Percentiles rank a stretch among this genome's conserved stretches.
Evolutionary conservation across 2,888 invertebrate species (phyloP).

Genomic region (Folsomia candida): DNA sequence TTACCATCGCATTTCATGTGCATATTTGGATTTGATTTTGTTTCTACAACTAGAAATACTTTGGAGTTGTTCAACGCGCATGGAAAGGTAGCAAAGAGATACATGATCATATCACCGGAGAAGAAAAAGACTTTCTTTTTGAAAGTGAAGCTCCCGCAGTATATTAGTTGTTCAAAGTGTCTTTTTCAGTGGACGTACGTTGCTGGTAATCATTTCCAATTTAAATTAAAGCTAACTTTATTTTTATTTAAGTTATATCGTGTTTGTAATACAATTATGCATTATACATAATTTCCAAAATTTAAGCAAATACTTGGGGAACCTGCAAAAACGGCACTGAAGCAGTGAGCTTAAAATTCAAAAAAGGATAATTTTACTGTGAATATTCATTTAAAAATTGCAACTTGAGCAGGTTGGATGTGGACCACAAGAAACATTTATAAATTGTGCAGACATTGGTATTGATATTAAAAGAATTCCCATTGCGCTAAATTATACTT

Average conservation of each 20-base stretch:
- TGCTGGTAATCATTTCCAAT: constrained; percentile 61
- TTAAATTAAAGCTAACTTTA: no score
- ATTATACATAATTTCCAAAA: no score
- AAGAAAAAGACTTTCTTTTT: constrained; percentile 63
- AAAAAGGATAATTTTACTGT: no score
- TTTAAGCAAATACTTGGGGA: constrained; percentile 82
- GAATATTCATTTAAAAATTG: no score
- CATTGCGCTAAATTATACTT: neutral
- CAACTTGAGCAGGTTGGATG: no score
- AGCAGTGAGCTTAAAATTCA: no score
- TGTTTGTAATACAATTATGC: no score
- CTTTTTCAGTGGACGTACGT: constrained; percentile 91
- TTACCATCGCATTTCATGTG: neutral
- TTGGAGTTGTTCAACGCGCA: constrained; percentile 70
- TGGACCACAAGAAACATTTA: constrained; percentile 85
- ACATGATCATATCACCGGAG: constrained; percentile 32
- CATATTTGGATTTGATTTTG: constrained; percentile 1
- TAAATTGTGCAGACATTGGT: constrained; percentile 69
- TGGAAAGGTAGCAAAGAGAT: constrained; percentile 57
- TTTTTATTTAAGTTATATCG: no score
- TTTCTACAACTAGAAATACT: constrained; percentile 61
- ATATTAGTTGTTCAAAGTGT: constrained; percentile 81
- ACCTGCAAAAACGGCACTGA: constrained; percentile 80
- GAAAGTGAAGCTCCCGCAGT: constrained; percentile 74
- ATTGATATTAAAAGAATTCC: neutral